Conservation (phyloP, 2,113 vertebrate species). For the Hippocampus guttulatus region DNA sequence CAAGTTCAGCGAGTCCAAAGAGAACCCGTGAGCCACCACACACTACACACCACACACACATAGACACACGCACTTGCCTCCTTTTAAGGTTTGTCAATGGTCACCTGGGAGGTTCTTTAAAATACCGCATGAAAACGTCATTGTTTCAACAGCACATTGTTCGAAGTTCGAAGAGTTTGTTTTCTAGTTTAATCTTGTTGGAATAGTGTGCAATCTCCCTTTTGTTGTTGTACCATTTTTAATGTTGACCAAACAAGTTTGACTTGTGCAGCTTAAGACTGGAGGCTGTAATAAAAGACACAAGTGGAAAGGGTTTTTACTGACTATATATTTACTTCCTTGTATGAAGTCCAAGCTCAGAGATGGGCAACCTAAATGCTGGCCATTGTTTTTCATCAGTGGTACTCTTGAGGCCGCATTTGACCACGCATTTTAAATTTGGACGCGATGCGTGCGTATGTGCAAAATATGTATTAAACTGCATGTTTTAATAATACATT, state of each 20-base stretch:
- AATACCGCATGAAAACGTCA: not conserved
- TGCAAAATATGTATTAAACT: too few relatives aligned
- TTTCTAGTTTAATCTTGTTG: not conserved
- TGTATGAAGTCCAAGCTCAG: not conserved
- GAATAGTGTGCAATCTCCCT: not conserved
- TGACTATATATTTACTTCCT: not conserved
- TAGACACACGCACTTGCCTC: not conserved
- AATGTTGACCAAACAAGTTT: not conserved
- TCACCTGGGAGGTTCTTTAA: not conserved
- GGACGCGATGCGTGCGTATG: too few relatives aligned
- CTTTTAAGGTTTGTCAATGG: not conserved
- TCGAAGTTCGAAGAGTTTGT: not conserved
- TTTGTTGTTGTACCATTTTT: not conserved
- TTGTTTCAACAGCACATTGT: not conserved
- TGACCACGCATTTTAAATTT: too few relatives aligned
- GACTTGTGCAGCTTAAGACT: not conserved
- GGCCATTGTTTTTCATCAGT: too few relatives aligned
- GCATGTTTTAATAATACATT: too few relatives aligned
- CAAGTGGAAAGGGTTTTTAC: not conserved
- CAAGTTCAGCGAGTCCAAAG: constrained; percentile 86
- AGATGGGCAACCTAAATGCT: too few relatives aligned
- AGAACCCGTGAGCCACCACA: constrained; percentile 56
- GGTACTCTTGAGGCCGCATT: too few relatives aligned
- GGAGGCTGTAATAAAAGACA: constrained; percentile 17
- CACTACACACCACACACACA: not conserved